phyloP scores from a whole-genome alignment of 2,888 invertebrate species.

The Romanomermis culicivorax region DNA sequence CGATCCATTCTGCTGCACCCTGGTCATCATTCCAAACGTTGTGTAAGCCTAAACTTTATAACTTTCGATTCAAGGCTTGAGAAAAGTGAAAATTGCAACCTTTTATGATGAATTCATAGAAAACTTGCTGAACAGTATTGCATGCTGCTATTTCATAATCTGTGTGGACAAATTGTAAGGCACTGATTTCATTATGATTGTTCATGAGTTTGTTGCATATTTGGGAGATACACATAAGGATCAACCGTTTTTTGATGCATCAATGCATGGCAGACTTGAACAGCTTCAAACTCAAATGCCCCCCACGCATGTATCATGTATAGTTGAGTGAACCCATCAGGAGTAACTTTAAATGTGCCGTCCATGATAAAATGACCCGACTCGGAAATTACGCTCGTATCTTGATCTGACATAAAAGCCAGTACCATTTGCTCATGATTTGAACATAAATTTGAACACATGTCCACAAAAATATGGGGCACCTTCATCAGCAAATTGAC shows the following conservation, averaged over 20 bases:
- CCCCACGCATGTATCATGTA: slow-evolving; percentile 1
- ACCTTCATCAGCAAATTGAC: background rate
- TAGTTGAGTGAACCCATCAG: slow-evolving; percentile 1
- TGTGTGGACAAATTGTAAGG: background rate
- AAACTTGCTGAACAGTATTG: background rate
- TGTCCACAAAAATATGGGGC: background rate
- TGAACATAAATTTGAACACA: background rate
- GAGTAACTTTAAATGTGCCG: slow-evolving; percentile 1
- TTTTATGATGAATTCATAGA: background rate
- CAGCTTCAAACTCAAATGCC: background rate
- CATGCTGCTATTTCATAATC: slow-evolving; percentile 2
- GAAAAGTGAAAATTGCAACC: slow-evolving; percentile 4
- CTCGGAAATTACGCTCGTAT: background rate
- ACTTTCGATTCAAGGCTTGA: background rate
- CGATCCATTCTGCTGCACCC: background rate
- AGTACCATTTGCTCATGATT: background rate
- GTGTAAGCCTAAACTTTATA: background rate
- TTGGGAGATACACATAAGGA: background rate
- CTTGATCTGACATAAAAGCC: background rate
- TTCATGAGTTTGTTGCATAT: background rate
- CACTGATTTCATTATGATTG: background rate
- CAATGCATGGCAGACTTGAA: background rate
- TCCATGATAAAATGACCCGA: background rate
- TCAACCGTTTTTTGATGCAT: background rate
- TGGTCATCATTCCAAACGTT: background rate